These are phyloP conservation scores for Danio kyathit DNA, from an alignment of 2,797 vertebrate genomes.

Conservation along the genomic window DNA sequence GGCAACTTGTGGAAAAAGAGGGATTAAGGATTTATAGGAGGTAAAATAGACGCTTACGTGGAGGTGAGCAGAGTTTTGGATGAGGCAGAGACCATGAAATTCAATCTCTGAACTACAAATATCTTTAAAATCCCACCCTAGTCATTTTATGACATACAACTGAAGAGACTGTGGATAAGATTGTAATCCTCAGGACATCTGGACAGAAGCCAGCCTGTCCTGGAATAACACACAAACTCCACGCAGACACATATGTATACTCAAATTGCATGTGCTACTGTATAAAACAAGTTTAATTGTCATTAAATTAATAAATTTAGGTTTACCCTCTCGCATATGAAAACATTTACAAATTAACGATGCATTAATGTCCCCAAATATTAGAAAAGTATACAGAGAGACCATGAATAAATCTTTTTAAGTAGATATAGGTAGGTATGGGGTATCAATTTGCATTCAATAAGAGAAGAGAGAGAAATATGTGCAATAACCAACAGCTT, in stretches of 20 bases:
- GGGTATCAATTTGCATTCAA: neutral
- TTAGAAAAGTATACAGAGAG: no score
- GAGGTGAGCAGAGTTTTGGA: conserved; percentile 4
- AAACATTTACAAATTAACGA: no score
- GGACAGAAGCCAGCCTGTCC: conserved; percentile 30
- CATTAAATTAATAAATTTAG: neutral
- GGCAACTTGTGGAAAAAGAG: conserved; percentile 14
- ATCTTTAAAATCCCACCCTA: conserved; percentile 26
- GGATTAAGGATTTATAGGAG: conserved; percentile 25
- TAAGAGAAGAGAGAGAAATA: neutral
- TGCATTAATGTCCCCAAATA: no score
- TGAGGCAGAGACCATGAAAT: neutral
- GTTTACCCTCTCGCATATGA: neutral
- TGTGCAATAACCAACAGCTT: neutral
- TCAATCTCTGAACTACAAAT: conserved; percentile 27
- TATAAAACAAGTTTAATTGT: neutral
- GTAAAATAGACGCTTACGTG: neutral
- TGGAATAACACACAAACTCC: conserved; percentile 1
- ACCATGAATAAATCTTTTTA: no score
- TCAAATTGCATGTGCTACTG: neutral
- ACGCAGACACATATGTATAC: neutral
- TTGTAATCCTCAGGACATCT: conserved; percentile 48
- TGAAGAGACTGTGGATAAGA: conserved; percentile 31
- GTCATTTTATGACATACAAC: conserved; percentile 31
- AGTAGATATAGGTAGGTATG: no score